These are phyloP conservation scores for Periophthalmus magnuspinnatus DNA, from an alignment of 2,797 vertebrate genomes.

Conservation along the genomic window DNA sequence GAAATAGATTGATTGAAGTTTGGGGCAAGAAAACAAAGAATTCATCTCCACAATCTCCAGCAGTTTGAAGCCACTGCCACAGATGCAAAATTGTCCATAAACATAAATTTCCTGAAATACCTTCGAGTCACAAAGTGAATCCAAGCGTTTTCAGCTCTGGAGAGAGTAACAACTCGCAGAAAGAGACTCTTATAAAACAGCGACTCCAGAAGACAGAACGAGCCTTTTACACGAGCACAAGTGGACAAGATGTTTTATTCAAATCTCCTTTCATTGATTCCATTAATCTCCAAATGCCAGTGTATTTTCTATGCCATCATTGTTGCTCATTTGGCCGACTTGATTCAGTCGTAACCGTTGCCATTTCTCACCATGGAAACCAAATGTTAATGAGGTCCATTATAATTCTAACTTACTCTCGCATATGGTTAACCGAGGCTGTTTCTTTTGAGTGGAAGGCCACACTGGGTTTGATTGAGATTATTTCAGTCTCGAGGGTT, in stretches of 20 bases:
- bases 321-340: not conserved
- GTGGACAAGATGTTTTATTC: not conserved
- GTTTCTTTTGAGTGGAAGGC: slow-evolving; percentile 8
- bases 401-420: slow-evolving; percentile 25
- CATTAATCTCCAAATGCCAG: not conserved
- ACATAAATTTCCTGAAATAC: too few relatives aligned
- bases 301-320: slow-evolving; percentile 11
- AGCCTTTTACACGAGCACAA: not conserved
- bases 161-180: too few relatives aligned
- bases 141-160: too few relatives aligned
- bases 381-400: slow-evolving; percentile 51
- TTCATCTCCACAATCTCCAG: too few relatives aligned
- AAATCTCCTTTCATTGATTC: not conserved
- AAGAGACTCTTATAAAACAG: too few relatives aligned
- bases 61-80: too few relatives aligned
- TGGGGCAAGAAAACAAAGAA: too few relatives aligned
- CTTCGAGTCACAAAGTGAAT: too few relatives aligned
- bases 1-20: too few relatives aligned
- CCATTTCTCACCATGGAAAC: slow-evolving; percentile 45
- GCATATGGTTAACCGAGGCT: slow-evolving; percentile 2
- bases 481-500: not conserved
- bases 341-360: slow-evolving; percentile 7
- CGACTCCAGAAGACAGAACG: not conserved
- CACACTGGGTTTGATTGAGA: too few relatives aligned
- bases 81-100: too few relatives aligned